Percentiles rank a stretch among this genome's conserved stretches.
Conservation (phyloP, 2,888 invertebrate species). For the Drosophila melanocephala region DNA sequence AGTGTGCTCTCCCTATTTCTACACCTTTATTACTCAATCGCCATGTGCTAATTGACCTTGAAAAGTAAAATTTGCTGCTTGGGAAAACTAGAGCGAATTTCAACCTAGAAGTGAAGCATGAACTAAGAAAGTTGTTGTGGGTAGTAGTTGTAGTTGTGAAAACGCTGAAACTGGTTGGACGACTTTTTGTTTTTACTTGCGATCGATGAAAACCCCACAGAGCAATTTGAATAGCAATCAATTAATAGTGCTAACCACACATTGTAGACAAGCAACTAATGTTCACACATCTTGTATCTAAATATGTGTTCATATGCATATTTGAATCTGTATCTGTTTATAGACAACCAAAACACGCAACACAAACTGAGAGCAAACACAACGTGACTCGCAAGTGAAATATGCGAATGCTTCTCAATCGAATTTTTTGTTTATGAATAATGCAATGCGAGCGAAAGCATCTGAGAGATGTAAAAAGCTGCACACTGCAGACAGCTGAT, state of each 20-base stretch:
- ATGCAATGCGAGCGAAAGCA: slow-evolving; percentile 17
- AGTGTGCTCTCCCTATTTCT: not conserved
- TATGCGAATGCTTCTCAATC: slow-evolving; percentile 33
- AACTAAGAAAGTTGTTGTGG: slow-evolving; percentile 55
- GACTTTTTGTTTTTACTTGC: slow-evolving; percentile 47
- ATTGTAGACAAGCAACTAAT: slow-evolving; percentile 22
- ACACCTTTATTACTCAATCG: not conserved
- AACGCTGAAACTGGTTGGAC: slow-evolving; percentile 61
- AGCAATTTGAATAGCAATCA: slow-evolving; percentile 49
- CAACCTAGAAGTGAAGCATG: slow-evolving; percentile 55
- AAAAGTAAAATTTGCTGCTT: slow-evolving; percentile 17
- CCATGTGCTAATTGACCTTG: slow-evolving; percentile 40
- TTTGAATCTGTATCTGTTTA: slow-evolving; percentile 26
- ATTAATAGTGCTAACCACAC: slow-evolving; percentile 44
- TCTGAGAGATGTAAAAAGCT: slow-evolving; percentile 1
- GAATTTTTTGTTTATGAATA: slow-evolving; percentile 61
- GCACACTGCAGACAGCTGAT: slow-evolving; percentile 14
- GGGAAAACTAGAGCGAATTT: slow-evolving; percentile 36
- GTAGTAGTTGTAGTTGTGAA: slow-evolving; percentile 37
- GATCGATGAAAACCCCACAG: slow-evolving; percentile 40
- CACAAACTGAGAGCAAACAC: slow-evolving; percentile 22
- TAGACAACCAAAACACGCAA: slow-evolving; percentile 11
- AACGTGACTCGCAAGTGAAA: slow-evolving; percentile 22
- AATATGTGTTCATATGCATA: slow-evolving; percentile 8
- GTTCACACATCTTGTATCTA: not conserved